Evolutionary conservation across 1,140 invertebrate species (phyloP), one percentile per base, ranked within the genome.

Genomic region (Helicoverpa armigera): DNA sequence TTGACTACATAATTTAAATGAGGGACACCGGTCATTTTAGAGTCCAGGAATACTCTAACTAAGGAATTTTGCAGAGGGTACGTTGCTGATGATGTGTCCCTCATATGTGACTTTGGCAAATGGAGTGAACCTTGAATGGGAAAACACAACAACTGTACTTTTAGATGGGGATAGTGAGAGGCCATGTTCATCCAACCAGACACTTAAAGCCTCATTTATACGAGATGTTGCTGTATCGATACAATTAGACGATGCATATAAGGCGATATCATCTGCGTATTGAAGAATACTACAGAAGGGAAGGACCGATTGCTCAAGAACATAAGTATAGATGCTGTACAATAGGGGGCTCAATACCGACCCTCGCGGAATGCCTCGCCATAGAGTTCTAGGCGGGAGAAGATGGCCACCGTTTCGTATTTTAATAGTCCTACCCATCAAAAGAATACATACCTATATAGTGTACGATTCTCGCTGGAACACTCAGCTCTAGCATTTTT

Each of bases 321-420:
- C 83, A 13, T 56, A 61, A 0, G 84, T 82, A 23, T 87, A 86
- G 12, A 87, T 65, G 48, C 69, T 83, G 43, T 83, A 84, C 0
- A 84, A 81, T 0, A 87, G 14, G 4, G 83, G 82, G 56, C 84
- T 87, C 16, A 85, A 12, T 12, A 87, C 84, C 13, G 82, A 85
- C 0, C 83, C 83, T 54, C 82, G 80, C 11, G 83, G 85, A 1
- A 87, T 76, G 1, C 84, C 80, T 48, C 69, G 75, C 77, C 77
- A 83, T 10, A 81, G 12, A 18, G 29, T 53, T 56, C 79, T 70
- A 11, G 23, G 12, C 12, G 63, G 31, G 0, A 11, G 14, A 35
- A 13, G 31, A 31, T 3, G 23, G 29, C 13, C 63, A 14, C 63
- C 31, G 35, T 14, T 14, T 35, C 31, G 13, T 14, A 67, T 14